phyloP scores from a whole-genome alignment of 37 sponge, comb jelly and placozoan species.

The Beroe ovata region DNA sequence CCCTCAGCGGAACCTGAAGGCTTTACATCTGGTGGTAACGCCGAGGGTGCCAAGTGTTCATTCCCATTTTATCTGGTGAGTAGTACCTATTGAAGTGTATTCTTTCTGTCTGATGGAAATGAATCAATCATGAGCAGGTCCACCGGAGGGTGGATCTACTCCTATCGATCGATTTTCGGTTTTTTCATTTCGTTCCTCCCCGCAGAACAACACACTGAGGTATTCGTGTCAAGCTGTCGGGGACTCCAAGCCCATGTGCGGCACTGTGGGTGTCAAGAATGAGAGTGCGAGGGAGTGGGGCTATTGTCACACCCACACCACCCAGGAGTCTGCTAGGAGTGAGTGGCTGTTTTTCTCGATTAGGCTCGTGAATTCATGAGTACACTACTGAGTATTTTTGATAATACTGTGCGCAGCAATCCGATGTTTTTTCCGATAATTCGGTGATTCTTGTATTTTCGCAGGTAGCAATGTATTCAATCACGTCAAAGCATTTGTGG shows the following conservation, averaged over 20 bases:
- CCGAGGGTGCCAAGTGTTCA: conserved; percentile 32
- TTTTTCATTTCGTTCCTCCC: not conserved
- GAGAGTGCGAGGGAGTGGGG: conserved; percentile 25
- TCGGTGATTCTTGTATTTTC: too few relatives aligned
- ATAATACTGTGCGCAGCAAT: too few relatives aligned
- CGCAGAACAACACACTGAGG: conserved; percentile 2
- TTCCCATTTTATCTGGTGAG: conserved; percentile 48
- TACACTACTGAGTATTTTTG: too few relatives aligned
- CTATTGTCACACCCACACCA: conserved; percentile 37
- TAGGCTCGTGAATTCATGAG: too few relatives aligned
- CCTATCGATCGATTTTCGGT: not conserved
- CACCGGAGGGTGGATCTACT: too few relatives aligned
- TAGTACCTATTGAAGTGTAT: too few relatives aligned
- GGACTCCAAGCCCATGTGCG: conserved; percentile 31
- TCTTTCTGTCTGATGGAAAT: too few relatives aligned
- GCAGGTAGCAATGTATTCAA: not conserved
- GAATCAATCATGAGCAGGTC: too few relatives aligned
- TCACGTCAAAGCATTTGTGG: not conserved
- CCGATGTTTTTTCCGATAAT: too few relatives aligned
- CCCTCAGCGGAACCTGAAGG: conserved; percentile 50
- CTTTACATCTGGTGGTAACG: conserved; percentile 19
- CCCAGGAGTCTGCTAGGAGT: too few relatives aligned
- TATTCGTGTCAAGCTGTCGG: conserved; percentile 1
- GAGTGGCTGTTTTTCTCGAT: too few relatives aligned
- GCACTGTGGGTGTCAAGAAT: conserved; percentile 44